A percentile compares a stretch with the other conserved stretches of the same genome.
Conservation (phyloP, 2,797 vertebrate species). For the Leucoraja ocellata region DNA sequence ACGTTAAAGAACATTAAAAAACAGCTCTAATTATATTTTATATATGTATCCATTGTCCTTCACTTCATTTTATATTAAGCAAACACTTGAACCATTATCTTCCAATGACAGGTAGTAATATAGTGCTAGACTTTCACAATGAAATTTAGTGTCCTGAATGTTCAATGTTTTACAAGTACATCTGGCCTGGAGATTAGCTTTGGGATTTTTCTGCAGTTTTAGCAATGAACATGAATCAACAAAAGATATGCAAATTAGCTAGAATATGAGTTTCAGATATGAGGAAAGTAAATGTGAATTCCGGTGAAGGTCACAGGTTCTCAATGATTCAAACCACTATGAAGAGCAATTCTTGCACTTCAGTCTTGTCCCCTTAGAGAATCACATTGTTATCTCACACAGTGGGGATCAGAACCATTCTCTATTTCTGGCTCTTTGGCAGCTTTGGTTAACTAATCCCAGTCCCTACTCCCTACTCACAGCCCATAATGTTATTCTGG, state of each 20-base stretch:
- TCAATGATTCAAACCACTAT: neutral
- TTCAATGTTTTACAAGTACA: neutral
- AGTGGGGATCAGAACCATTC: neutral
- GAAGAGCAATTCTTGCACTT: neutral
- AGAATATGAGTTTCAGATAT: neutral
- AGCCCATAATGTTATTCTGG: neutral
- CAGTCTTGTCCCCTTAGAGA: neutral
- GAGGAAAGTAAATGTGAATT: neutral
- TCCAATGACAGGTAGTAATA: neutral
- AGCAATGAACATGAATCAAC: neutral
- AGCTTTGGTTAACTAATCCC: neutral
- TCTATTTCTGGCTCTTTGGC: neutral
- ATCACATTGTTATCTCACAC: neutral
- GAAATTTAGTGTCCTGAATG: neutral
- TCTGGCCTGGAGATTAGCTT: conserved; percentile 12
- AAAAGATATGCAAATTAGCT: neutral
- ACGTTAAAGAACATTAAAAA: neutral
- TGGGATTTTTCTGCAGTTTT: neutral
- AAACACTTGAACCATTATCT: conserved; percentile 11
- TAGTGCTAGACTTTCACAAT: neutral
- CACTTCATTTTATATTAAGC: neutral
- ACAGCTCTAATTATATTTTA: neutral
- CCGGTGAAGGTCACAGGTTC: neutral
- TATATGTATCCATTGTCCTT: neutral
- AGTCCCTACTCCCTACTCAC: neutral